Evolutionary conservation across 2,113 vertebrate genomes (phyloP).

Genomic region (Lates calcarifer): DNA sequence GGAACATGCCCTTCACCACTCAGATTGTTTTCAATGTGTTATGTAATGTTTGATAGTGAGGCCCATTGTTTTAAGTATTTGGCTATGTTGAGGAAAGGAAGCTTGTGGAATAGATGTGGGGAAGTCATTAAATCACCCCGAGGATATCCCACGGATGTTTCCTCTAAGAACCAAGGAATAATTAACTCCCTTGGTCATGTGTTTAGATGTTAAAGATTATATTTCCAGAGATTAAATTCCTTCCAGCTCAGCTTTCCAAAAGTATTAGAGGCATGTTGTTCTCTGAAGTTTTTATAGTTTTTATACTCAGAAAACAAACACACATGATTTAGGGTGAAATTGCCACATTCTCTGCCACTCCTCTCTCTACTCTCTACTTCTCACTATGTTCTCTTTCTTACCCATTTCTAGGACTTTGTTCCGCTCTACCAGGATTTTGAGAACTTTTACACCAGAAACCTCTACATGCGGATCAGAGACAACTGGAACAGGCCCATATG

Average conservation of each 20-base stretch:
- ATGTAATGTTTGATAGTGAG: slow-evolving; percentile 42
- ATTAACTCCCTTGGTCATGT: slow-evolving; percentile 1
- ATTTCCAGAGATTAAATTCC: slow-evolving; percentile 11
- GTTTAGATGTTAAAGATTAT: slow-evolving; percentile 13
- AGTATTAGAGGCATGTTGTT: not conserved
- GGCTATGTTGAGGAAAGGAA: slow-evolving; percentile 61
- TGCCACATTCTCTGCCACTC: not conserved
- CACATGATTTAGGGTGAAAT: not conserved
- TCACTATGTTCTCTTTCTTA: not conserved
- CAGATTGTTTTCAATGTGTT: slow-evolving; percentile 36
- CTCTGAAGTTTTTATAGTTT: not conserved
- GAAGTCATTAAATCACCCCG: slow-evolving; percentile 36
- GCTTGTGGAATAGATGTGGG: not conserved
- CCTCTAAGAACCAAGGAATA: slow-evolving; percentile 33
- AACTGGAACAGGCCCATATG: slow-evolving; percentile 94
- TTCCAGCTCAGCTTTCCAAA: not conserved
- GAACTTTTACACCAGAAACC: slow-evolving; percentile 95
- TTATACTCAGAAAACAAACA: not conserved
- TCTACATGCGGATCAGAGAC: slow-evolving; percentile 95
- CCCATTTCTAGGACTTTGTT: slow-evolving; percentile 90
- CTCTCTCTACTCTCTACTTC: not conserved
- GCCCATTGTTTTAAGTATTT: slow-evolving; percentile 57
- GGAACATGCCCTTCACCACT: not conserved
- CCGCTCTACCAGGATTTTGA: slow-evolving; percentile 96
- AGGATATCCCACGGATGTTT: slow-evolving; percentile 50